These are phyloP conservation scores for Cheirogaleus major DNA, from an alignment of 2,797 vertebrate genomes.

Conservation along the genomic window DNA sequence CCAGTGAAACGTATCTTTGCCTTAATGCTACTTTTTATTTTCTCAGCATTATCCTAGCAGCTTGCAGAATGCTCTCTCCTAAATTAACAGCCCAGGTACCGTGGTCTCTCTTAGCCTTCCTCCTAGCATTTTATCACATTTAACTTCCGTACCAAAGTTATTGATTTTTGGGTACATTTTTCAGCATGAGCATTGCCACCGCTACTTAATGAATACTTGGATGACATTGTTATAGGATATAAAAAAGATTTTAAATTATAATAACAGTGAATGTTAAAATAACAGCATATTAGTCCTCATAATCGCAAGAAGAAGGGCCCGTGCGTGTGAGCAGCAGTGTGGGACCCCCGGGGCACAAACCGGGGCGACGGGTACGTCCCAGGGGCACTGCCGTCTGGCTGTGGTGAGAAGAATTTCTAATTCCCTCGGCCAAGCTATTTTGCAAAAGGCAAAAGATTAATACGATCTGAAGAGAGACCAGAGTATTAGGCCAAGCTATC, in stretches of 20 bases:
- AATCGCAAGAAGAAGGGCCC: conserved; percentile 30
- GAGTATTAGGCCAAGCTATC: not conserved
- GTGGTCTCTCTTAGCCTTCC: conserved; percentile 61
- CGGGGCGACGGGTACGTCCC: not conserved
- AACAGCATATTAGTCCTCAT: conserved; percentile 63
- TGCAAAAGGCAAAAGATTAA: not conserved
- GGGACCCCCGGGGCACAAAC: not conserved
- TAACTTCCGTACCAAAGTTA: conserved; percentile 75
- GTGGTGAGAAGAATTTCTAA: not conserved
- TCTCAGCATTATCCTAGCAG: conserved; percentile 58
- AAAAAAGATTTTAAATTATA: conserved; percentile 81
- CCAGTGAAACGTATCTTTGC: conserved; percentile 27
- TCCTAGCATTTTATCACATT: conserved; percentile 75
- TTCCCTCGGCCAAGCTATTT: not conserved
- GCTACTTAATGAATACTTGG: conserved; percentile 79
- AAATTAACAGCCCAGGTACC: conserved; percentile 67
- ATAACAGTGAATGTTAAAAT: conserved; percentile 76
- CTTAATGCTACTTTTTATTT: conserved; percentile 74
- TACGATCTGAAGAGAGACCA: too few species aligned
- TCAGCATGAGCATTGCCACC: conserved; percentile 54
- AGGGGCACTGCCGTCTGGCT: not conserved
- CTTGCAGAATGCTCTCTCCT: conserved; percentile 63
- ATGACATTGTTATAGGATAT: conserved; percentile 78
- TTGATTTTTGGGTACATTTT: conserved; percentile 79
- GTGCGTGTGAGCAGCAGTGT: not conserved